A percentile compares a stretch with the other conserved stretches of the same genome.
Conservation (phyloP, 2,797 vertebrate species). For the Lagodon rhomboides region DNA sequence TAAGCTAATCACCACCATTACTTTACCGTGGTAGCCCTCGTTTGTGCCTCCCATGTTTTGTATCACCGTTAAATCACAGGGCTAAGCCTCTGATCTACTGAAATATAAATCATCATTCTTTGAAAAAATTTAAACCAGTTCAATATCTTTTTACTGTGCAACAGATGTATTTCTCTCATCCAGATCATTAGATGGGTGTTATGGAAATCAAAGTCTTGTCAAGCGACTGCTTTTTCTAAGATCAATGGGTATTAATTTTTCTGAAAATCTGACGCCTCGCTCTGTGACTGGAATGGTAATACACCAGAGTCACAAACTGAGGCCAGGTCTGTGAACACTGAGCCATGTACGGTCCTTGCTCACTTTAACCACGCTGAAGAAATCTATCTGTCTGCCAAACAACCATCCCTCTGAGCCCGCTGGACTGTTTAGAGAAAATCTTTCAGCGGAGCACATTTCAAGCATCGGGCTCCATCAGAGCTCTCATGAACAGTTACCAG, state of each 20-base stretch:
- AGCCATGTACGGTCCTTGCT: neutral
- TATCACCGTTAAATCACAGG: neutral
- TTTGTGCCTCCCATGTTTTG: neutral
- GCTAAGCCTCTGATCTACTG: neutral
- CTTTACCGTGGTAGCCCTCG: neutral
- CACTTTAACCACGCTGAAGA: slow-evolving; percentile 27
- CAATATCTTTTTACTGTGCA: neutral
- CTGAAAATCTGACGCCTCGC: neutral
- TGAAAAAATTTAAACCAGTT: neutral
- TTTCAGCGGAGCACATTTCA: slow-evolving; percentile 41
- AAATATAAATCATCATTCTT: neutral
- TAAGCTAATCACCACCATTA: too few relatives aligned
- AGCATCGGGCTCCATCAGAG: slow-evolving; percentile 26
- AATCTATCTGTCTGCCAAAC: slow-evolving; percentile 35
- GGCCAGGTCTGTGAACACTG: neutral
- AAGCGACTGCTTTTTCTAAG: neutral
- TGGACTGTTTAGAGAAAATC: slow-evolving; percentile 50
- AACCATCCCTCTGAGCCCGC: slow-evolving; percentile 9
- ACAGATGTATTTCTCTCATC: neutral
- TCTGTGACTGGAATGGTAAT: neutral
- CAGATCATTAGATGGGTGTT: neutral
- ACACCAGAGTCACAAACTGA: neutral
- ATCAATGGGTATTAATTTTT: neutral
- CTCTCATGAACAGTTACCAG: slow-evolving; percentile 39
- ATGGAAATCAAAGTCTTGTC: neutral